Conservation (phyloP, 2,113 vertebrate genomes). For the Leptobrachium ailaonicum region DNA sequence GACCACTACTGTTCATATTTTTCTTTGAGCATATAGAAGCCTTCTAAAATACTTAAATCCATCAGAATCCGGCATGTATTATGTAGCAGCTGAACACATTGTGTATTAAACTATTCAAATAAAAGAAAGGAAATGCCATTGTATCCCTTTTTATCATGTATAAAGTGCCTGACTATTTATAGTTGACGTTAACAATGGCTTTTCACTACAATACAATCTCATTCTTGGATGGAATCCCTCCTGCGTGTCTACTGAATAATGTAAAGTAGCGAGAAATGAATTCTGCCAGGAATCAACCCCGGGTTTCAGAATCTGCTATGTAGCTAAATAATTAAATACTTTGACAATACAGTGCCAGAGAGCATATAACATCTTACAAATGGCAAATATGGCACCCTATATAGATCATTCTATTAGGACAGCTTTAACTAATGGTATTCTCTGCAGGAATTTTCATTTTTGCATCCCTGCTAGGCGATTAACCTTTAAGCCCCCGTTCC, state of each 20-base stretch:
- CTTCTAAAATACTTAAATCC: conserved; percentile 24
- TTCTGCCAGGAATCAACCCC: conserved; percentile 27
- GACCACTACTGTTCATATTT: neutral
- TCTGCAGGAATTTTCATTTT: conserved; percentile 28
- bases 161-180: conserved; percentile 46
- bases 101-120: conserved; percentile 38
- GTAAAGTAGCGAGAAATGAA: conserved; percentile 27
- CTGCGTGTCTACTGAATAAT: conserved; percentile 37
- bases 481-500: conserved; percentile 30
- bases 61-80: conserved; percentile 1
- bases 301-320: conserved; percentile 23
- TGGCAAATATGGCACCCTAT: conserved; percentile 31
- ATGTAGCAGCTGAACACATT: conserved; percentile 28
- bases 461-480: conserved; percentile 19
- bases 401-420: conserved; percentile 27
- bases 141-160: conserved; percentile 28
- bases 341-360: conserved; percentile 29
- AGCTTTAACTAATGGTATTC: conserved; percentile 29
- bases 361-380: conserved; percentile 30
- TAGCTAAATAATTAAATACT: conserved; percentile 44
- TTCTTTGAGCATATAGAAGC: neutral
- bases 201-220: conserved; percentile 42
- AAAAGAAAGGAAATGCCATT: conserved; percentile 30
- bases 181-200: conserved; percentile 42
- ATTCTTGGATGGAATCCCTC: conserved; percentile 45